A percentile compares a stretch with the other conserved stretches of the same genome.
Evolutionary conservation across 2,888 invertebrate species (phyloP).

Genomic region (Ophioninae sp.): DNA sequence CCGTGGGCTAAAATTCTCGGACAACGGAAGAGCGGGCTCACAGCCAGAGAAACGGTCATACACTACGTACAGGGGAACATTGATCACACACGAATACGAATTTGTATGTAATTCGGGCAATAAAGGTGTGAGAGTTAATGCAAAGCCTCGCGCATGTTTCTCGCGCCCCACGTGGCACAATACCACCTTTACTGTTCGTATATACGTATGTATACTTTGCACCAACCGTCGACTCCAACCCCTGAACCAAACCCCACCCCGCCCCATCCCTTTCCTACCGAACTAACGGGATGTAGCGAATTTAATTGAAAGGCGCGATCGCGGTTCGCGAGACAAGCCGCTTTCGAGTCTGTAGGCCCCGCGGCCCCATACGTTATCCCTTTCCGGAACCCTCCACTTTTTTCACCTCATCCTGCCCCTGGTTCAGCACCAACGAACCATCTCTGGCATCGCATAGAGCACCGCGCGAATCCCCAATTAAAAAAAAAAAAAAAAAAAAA

Average conservation of each 20-base stretch:
- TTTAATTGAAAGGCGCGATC: constrained; percentile 72
- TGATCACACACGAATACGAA: constrained; percentile 47
- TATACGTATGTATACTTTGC: constrained; percentile 41
- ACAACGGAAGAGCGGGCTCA: constrained; percentile 35
- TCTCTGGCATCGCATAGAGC: constrained; percentile 27
- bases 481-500: constrained; percentile 41
- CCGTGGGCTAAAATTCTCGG: constrained; percentile 50
- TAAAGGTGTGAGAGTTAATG: constrained; percentile 58
- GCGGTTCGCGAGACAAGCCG: constrained; percentile 68
- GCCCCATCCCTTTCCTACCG: no score
- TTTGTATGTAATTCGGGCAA: constrained; percentile 56
- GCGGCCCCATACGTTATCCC: constrained; percentile 62
- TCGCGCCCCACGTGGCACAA: constrained; percentile 53
- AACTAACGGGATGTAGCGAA: constrained; percentile 63
- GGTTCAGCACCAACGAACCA: constrained; percentile 36
- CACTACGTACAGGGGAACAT: constrained; percentile 19
- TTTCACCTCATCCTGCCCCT: constrained; percentile 28
- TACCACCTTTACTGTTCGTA: constrained; percentile 61
- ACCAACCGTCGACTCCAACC: background rate
- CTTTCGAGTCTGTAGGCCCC: constrained; percentile 59
- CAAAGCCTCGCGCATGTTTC: constrained; percentile 49
- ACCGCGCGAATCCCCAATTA: constrained; percentile 30
- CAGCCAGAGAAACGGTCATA: constrained; percentile 1
- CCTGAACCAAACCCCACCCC: no score
- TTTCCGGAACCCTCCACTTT: constrained; percentile 25